Conservation (phyloP, 2,797 vertebrate genomes). For the Picus viridis region DNA sequence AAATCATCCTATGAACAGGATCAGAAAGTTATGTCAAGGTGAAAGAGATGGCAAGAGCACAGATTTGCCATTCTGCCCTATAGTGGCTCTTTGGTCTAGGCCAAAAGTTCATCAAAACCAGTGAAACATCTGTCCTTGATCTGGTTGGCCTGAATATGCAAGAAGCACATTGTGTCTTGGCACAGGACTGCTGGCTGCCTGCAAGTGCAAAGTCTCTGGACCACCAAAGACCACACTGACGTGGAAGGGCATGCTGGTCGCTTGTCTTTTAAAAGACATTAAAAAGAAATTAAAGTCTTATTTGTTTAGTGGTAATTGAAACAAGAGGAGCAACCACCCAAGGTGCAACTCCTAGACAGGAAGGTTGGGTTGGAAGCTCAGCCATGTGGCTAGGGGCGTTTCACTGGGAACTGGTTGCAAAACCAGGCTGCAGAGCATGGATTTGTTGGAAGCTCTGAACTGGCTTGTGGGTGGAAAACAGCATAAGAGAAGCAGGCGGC, state of each 20-base stretch:
- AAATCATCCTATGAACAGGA: background rate
- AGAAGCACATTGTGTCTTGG: background rate
- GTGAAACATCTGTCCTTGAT: constrained; percentile 2
- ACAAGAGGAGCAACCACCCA: constrained; percentile 23
- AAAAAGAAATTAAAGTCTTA: constrained; percentile 40
- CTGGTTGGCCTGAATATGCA: background rate
- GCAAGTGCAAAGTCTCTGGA: constrained; percentile 11
- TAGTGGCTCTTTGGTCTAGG: background rate
- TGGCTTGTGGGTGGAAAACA: constrained; percentile 11
- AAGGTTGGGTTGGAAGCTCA: background rate
- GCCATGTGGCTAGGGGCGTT: constrained; percentile 1
- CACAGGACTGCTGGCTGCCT: background rate
- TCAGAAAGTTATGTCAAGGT: background rate
- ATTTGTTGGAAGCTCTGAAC: background rate
- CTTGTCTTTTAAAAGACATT: background rate
- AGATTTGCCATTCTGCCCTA: background rate
- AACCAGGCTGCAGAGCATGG: background rate
- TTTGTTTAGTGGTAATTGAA: constrained; percentile 37
- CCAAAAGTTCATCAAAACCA: background rate
- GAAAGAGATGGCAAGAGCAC: background rate
- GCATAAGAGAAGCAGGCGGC: background rate
- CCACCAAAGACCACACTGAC: constrained; percentile 39
- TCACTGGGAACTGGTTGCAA: constrained; percentile 18
- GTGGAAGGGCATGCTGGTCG: background rate
- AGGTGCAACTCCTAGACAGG: background rate